Base-by-base conservation (phyloP, 2,888 invertebrate species). In the Dasysyrphus tricinctus region DNA sequence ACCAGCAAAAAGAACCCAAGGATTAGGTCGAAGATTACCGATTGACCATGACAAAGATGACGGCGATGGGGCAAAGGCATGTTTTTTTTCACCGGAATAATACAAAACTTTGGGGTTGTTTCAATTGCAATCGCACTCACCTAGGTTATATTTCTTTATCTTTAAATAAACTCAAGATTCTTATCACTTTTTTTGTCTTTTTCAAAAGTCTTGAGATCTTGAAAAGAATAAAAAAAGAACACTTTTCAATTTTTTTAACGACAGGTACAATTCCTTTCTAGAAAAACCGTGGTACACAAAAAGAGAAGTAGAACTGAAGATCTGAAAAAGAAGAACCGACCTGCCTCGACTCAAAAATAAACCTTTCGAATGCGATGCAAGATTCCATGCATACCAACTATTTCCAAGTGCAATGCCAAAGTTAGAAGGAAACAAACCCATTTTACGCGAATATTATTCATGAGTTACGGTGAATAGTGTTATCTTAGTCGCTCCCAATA, bases 391-490 rank as follows among this genome's bases (percentile, higher is more conserved):
- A 85, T 49, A 73, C 61, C 44, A 69, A 80, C 54, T 39, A 63
- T 39, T 67, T 24, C 76, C 85, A 73, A 86, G 59, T 73, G 78
- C 77, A 82, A 86, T 82, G 82, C 82, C 82, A 82, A 79, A 61
- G 85, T 77, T 79, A 75, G 82, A 86, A 59, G 7, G 78, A 54
- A 74, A 32, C 78, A 69, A 16, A 47, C 42, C 11, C 11, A 67
- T 34, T 67, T 3, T 12, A 57, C 19, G 69, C 69, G n/a, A 49
- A 37, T 12, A 47, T 16, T 49, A 32, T 11, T 57, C 42, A 14
- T 5, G n/a, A 34, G 37, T 57, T 75, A 54, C 72, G 49, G 49
- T 19, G 12, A 37, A 67, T 59, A 16, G 29, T 14, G 39, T 34
- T 80, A 19, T 61, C 34, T 78, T 78, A 51, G 59, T 86, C 72